A percentile compares a stretch with the other conserved stretches of the same genome.
These are phyloP conservation scores for Tetramorium parvispinum DNA, from an alignment of 1,140 invertebrate species.

Conservation along the genomic window DNA sequence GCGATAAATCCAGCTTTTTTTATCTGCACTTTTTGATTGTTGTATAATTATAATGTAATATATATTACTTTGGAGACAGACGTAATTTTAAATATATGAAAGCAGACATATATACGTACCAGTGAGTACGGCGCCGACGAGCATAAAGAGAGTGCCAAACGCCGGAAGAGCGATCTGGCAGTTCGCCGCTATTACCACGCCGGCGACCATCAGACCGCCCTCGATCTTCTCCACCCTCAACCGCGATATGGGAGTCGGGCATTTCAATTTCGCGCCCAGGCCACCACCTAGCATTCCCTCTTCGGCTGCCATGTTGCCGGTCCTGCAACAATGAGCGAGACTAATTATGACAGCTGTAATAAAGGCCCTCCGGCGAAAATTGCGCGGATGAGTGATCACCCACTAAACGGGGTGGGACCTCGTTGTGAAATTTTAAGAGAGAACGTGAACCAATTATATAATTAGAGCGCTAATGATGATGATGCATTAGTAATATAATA, in stretches of 20 bases:
- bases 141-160: conserved; percentile 91
- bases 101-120: conserved; percentile 84
- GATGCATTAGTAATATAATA: neutral
- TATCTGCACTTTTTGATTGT: neutral
- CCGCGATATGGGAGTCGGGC: conserved; percentile 87
- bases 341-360: conserved; percentile 41
- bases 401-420: neutral
- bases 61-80: neutral
- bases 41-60: neutral
- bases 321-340: conserved; percentile 82
- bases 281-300: conserved; percentile 80
- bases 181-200: conserved; percentile 91
- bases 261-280: conserved; percentile 86
- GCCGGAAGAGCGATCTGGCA: conserved; percentile 91
- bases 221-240: conserved; percentile 91
- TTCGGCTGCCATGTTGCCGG: conserved; percentile 84
- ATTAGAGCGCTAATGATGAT: neutral
- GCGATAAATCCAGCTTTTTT: neutral
- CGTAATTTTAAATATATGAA: neutral
- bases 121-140: conserved; percentile 90
- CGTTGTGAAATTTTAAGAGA: neutral
- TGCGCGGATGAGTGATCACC: neutral
- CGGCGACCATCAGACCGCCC: conserved; percentile 90
- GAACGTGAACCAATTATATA: neutral
- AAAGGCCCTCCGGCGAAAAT: neutral